Conservation (phyloP, 2,888 invertebrate species). For the Drosophila borborema region DNA sequence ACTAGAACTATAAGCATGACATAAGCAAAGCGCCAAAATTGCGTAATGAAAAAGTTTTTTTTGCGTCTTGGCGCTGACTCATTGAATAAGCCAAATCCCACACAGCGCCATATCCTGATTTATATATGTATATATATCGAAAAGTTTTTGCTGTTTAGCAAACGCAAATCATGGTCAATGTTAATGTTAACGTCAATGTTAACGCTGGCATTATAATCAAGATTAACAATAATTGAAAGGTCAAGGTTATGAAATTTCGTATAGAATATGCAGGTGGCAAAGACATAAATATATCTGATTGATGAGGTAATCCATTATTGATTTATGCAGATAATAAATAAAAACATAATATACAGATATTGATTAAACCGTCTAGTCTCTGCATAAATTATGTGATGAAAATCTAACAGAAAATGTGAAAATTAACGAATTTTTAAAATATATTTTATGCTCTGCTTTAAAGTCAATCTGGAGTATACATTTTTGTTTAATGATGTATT, state of each 20-base stretch:
- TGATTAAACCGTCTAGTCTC: too few relatives aligned
- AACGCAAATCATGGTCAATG: conserved; percentile 56
- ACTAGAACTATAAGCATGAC: conserved; percentile 60
- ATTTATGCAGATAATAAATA: not conserved
- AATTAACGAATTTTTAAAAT: not conserved
- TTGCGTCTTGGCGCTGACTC: conserved; percentile 45
- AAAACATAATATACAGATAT: not conserved
- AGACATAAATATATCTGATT: not conserved
- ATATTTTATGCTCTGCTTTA: too few relatives aligned
- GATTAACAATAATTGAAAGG: conserved; percentile 38
- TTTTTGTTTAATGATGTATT: too few relatives aligned
- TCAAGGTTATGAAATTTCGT: conserved; percentile 7
- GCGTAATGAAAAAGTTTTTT: conserved; percentile 76
- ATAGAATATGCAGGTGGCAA: not conserved
- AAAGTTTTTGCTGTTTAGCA: conserved; percentile 43
- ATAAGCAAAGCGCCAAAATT: conserved; percentile 64
- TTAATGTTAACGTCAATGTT: conserved; percentile 28
- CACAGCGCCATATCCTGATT: conserved; percentile 16
- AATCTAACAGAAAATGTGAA: not conserved
- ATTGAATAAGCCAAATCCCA: conserved; percentile 24
- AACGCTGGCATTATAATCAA: conserved; percentile 44
- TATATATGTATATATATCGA: not conserved
- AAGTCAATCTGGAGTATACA: too few relatives aligned
- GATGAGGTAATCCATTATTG: not conserved
- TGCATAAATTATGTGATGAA: not conserved